These are phyloP conservation scores for Nephila pilipes DNA, from an alignment of 1,140 invertebrate species.

Conservation along the genomic window DNA sequence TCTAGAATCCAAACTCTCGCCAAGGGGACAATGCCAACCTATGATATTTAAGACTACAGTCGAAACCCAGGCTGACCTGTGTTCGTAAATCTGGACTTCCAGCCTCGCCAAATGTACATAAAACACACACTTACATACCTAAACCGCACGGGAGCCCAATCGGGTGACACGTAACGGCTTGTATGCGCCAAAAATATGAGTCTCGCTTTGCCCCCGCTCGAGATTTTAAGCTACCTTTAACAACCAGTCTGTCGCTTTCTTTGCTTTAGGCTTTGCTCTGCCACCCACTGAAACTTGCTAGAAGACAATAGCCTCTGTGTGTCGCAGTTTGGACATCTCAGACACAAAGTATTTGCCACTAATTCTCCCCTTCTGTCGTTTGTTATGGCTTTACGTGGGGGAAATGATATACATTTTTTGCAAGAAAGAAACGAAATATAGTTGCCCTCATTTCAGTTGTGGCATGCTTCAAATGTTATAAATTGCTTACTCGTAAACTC, in stretches of 20 bases:
- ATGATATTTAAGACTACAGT: background rate
- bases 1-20: background rate
- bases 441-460: no score
- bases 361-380: constrained; percentile 17
- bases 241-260: constrained; percentile 14
- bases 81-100: constrained; percentile 66
- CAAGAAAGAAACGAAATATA: background rate
- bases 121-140: constrained; percentile 58
- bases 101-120: constrained; percentile 39
- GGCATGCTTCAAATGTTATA: no score
- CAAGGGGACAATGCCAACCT: background rate
- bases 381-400: background rate
- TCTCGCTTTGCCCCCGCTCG: background rate
- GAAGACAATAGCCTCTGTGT: background rate
- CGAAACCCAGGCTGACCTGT: background rate
- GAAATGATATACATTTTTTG: background rate
- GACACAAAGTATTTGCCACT: constrained; percentile 25
- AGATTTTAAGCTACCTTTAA: background rate
- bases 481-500: no score
- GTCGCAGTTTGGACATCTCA: background rate
- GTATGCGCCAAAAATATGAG: constrained; percentile 74
- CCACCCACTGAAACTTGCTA: constrained; percentile 25
- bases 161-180: constrained; percentile 70
- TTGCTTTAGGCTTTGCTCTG: background rate
- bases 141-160: constrained; percentile 35